Evolutionary conservation across 1,140 invertebrate species (phyloP).

Genomic region (Megathymus violae): DNA sequence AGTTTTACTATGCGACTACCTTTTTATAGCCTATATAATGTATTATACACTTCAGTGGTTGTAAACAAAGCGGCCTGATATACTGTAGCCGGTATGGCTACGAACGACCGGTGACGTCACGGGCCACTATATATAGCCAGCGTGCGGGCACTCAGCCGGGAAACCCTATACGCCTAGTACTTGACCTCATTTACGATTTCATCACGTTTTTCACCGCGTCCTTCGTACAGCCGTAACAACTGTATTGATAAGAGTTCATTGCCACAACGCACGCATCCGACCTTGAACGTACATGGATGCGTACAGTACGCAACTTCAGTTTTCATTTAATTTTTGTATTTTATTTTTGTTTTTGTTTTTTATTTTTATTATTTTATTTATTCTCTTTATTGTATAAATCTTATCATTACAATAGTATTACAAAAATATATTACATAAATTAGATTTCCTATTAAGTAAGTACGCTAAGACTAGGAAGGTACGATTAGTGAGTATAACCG

Average conservation of each 20-base stretch:
- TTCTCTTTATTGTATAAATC: slow-evolving; percentile 82
- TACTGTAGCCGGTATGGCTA: slow-evolving; percentile 64
- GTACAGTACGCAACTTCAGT: slow-evolving; percentile 29
- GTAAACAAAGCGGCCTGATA: slow-evolving; percentile 71
- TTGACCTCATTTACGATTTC: slow-evolving; percentile 68
- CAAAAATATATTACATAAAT: slow-evolving; percentile 81
- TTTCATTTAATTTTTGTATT: slow-evolving; percentile 49
- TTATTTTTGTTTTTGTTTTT: slow-evolving; percentile 65
- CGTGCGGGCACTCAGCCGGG: slow-evolving; percentile 40
- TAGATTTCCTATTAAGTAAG: slow-evolving; percentile 66
- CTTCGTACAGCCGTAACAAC: slow-evolving; percentile 49
- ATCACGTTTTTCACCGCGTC: slow-evolving; percentile 52
- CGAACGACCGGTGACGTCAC: slow-evolving; percentile 62
- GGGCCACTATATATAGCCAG: slow-evolving; percentile 56
- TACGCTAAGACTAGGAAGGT: slow-evolving; percentile 60
- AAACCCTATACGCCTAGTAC: slow-evolving; percentile 71
- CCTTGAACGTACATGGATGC: slow-evolving; percentile 33
- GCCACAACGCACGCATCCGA: slow-evolving; percentile 45
- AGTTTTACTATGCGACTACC: too few species aligned
- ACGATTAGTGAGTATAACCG: slow-evolving; percentile 51
- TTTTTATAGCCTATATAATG: too few species aligned
- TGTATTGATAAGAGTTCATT: slow-evolving; percentile 71
- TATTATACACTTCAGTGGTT: slow-evolving; percentile 47
- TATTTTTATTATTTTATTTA: slow-evolving; percentile 78
- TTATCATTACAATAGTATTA: slow-evolving; percentile 79